phyloP scores from a whole-genome alignment of 23 tunicate species.

The Corella eumyota region DNA sequence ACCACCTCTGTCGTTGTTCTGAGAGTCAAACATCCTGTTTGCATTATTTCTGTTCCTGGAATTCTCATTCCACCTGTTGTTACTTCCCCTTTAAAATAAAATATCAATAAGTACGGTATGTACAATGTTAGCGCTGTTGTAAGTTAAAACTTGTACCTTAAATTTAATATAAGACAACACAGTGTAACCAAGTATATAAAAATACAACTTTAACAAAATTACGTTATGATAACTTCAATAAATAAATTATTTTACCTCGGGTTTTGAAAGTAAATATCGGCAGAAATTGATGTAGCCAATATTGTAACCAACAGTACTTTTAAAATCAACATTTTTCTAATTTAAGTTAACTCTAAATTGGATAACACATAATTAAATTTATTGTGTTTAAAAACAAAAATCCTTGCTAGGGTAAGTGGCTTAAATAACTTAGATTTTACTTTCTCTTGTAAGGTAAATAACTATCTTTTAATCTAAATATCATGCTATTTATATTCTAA shows the following conservation, averaged over 20 bases:
- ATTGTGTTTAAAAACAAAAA: too few species aligned
- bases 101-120: background rate
- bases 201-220: too few species aligned
- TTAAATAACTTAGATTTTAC: too few species aligned
- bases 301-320: background rate
- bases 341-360: too few species aligned
- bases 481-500: too few species aligned
- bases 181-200: background rate
- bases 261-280: slow-evolving; percentile 40
- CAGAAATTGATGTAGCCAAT: background rate
- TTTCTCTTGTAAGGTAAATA: too few species aligned
- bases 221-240: too few species aligned
- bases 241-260: slow-evolving; percentile 58
- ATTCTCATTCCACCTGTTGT: slow-evolving; percentile 61
- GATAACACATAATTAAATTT: too few species aligned
- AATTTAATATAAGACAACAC: too few species aligned
- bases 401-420: too few species aligned
- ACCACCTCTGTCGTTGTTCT: slow-evolving; percentile 93
- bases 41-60: slow-evolving; percentile 67
- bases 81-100: slow-evolving; percentile 60
- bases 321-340: too few species aligned
- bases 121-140: background rate
- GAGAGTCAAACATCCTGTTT: slow-evolving; percentile 76
- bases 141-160: background rate
- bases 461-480: too few species aligned